Base-by-base conservation (phyloP, 2,797 vertebrate genomes). In the Merluccius polli region DNA sequence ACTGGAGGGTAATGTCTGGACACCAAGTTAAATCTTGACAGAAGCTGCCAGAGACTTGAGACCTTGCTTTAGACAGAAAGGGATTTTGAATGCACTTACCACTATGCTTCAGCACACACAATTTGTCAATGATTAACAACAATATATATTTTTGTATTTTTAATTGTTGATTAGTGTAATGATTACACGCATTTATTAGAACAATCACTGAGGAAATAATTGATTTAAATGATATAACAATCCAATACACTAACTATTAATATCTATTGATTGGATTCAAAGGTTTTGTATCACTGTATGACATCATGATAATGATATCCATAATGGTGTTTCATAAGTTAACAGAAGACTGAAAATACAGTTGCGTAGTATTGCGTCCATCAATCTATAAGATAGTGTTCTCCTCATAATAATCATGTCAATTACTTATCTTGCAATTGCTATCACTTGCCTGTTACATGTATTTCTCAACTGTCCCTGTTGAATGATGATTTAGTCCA, bases 101-200 rank as follows among this genome's bases (percentile, higher is more conserved):
- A 65, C 59, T 59, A 1, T 59, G 21, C 52, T 9, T 59, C 59
- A 65, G 59, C 24, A 67, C 29, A 7, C 15, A 16, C 29, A 4
- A 79, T 41, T 31, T 29, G 75, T 82, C 41, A 86, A 79, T 82
- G 32, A 86, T 87, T 87, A 80, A 31, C 30, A 31, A 27, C 3
- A 31, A 68, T 30, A n/a, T 65, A 6, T 68, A 29, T 29, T 27
- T 27, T 68, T 68, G n/a, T n/a, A n/a, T 6, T 68, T 27, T 27
- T 65, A 29, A 29, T 52, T 10, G 44, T 21, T 2, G 44, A 63
- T 29, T 68, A 68, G 65, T 27, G 65, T 30, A 68, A 68, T 68
- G 24, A 27, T 67, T 27, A 67, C 29, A 67, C n/a, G n/a, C 67
- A 69, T 69, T 31, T 3, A 5, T 67, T 30, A 67, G 13, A 63